Conservation (phyloP, 2,888 invertebrate genomes). For the Liodrosophila aerea region DNA sequence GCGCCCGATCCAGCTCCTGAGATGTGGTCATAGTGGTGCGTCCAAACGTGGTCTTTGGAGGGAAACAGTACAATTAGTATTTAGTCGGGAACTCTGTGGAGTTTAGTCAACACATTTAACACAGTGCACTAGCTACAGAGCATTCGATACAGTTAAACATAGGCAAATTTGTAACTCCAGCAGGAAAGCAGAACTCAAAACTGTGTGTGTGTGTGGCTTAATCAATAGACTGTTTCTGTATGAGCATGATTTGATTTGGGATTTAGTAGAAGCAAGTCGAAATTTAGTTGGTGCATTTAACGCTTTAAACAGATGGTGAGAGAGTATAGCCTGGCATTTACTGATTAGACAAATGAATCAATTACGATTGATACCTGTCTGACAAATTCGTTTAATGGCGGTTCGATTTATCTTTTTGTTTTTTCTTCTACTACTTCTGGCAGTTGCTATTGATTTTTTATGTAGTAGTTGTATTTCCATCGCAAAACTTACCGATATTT, state of each 20-base stretch:
- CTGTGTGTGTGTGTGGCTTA: too few species aligned
- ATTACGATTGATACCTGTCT: neutral
- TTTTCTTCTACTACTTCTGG: conserved; percentile 12
- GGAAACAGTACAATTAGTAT: conserved; percentile 64
- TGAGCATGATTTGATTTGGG: conserved; percentile 48
- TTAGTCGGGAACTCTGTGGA: neutral
- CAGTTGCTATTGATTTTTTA: conserved; percentile 11
- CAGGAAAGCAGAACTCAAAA: conserved; percentile 41
- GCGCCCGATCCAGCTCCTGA: conserved; percentile 91
- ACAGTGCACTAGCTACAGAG: conserved; percentile 35
- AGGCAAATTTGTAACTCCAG: conserved; percentile 33
- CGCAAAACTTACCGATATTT: conserved; percentile 80
- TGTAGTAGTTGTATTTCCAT: conserved; percentile 3
- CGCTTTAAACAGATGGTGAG: conserved; percentile 55
- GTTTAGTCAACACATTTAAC: conserved; percentile 3
- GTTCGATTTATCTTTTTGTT: conserved; percentile 1
- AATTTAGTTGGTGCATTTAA: conserved; percentile 68
- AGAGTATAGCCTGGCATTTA: too few species aligned
- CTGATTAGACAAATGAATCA: too few species aligned
- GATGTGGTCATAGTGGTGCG: conserved; percentile 91
- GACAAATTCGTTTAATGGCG: conserved; percentile 17
- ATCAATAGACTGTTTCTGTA: conserved; percentile 35
- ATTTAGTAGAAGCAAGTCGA: conserved; percentile 22
- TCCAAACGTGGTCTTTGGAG: conserved; percentile 87
- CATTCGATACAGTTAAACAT: conserved; percentile 15